These are phyloP conservation scores for Drosophila algonquin DNA, from an alignment of 2,888 invertebrate species.

Conservation along the genomic window DNA sequence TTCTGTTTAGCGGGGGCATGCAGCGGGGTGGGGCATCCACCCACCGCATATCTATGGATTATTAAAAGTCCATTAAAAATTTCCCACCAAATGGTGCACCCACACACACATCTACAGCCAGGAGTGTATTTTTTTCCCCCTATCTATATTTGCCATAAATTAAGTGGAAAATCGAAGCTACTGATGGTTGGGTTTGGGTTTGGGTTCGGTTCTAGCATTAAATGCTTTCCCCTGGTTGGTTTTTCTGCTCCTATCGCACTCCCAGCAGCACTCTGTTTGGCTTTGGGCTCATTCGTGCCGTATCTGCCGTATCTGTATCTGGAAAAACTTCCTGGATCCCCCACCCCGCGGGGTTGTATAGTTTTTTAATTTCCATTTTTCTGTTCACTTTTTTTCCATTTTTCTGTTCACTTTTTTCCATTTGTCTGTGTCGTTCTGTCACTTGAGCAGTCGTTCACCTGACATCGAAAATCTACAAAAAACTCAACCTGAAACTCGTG, in stretches of 20 bases:
- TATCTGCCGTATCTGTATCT: slow-evolving; percentile 31
- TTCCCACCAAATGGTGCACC: slow-evolving; percentile 56
- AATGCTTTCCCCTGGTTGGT: slow-evolving; percentile 36
- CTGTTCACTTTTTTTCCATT: neutral
- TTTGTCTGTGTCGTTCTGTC: slow-evolving; percentile 11
- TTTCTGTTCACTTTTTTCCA: neutral
- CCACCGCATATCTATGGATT: slow-evolving; percentile 46
- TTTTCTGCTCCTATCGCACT: slow-evolving; percentile 62
- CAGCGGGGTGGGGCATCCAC: too few species aligned
- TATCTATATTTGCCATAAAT: slow-evolving; percentile 68
- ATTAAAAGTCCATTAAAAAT: slow-evolving; percentile 78
- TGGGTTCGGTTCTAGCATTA: slow-evolving; percentile 43
- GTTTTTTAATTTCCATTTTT: slow-evolving; percentile 9
- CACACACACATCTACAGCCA: neutral
- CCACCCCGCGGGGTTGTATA: neutral
- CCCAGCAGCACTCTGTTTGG: slow-evolving; percentile 64
- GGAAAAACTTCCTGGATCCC: slow-evolving; percentile 9
- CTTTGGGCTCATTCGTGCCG: slow-evolving; percentile 52
- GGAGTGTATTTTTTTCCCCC: slow-evolving; percentile 13
- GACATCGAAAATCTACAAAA: neutral
- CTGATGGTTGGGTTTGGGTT: slow-evolving; percentile 45
- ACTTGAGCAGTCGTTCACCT: slow-evolving; percentile 20
- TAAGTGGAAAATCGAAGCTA: slow-evolving; percentile 73
- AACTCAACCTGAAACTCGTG: slow-evolving; percentile 5
- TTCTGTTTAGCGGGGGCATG: slow-evolving; percentile 78